Percentiles rank a stretch among this genome's conserved stretches.
phyloP scores from a whole-genome alignment of 2,888 invertebrate species.

The Melanostoma scalare region DNA sequence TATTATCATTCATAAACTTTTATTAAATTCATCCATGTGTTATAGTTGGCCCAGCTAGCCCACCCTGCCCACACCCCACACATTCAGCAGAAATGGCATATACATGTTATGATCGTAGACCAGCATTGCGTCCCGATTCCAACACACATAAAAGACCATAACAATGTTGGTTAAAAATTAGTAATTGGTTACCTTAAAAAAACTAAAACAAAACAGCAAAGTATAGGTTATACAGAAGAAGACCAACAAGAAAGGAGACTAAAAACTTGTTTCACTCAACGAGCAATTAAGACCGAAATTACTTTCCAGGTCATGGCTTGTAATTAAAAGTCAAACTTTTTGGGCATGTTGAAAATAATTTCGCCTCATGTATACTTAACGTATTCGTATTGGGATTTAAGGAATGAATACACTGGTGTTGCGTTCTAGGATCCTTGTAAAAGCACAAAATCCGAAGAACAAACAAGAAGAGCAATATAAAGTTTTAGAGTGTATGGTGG shows the following conservation, averaged over 20 bases:
- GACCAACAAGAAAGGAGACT: conserved; percentile 62
- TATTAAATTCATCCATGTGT: conserved; percentile 64
- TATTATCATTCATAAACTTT: conserved; percentile 68
- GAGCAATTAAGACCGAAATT: conserved; percentile 75
- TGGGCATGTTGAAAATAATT: conserved; percentile 71
- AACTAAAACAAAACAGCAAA: conserved; percentile 36
- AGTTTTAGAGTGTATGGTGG: conserved; percentile 60
- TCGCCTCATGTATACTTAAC: conserved; percentile 71
- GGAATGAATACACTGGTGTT: conserved; percentile 56
- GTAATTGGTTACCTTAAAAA: conserved; percentile 71
- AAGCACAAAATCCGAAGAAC: conserved; percentile 43
- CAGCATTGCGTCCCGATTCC: conserved; percentile 38
- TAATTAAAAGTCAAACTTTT: conserved; percentile 75
- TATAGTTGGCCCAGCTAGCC: conserved; percentile 20
- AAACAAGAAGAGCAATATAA: conserved; percentile 53
- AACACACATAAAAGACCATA: conserved; percentile 64
- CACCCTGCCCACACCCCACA: conserved; percentile 3
- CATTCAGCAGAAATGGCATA: conserved; percentile 13
- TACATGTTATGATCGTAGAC: conserved; percentile 19
- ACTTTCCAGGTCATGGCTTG: conserved; percentile 74
- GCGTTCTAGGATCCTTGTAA: conserved; percentile 13
- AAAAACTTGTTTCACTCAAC: conserved; percentile 74
- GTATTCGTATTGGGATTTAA: conserved; percentile 61
- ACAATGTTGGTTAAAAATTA: conserved; percentile 71
- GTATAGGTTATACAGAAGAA: conserved; percentile 32